These are phyloP conservation scores for Microctenopoma steveboyesi DNA, from an alignment of 2,797 vertebrate species.

Conservation along the genomic window DNA sequence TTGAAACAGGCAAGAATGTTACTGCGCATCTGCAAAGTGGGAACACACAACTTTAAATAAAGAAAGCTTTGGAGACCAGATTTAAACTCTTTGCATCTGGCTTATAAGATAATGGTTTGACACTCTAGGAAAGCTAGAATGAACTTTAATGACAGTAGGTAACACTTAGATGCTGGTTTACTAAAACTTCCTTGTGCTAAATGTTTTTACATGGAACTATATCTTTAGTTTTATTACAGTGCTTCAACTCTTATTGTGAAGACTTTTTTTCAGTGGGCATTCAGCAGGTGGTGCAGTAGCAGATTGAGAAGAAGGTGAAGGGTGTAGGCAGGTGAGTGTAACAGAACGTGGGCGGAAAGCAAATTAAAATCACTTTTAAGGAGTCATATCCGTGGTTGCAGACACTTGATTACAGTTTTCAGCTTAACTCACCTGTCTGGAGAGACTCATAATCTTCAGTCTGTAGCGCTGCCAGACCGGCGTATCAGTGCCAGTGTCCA, in stretches of 20 bases:
- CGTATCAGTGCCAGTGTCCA: constrained; percentile 92
- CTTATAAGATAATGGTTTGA: background rate
- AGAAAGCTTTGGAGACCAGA: background rate
- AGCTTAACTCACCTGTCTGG: constrained; percentile 86
- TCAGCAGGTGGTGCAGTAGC: constrained; percentile 17
- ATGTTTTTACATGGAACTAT: background rate
- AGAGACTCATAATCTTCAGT: constrained; percentile 89
- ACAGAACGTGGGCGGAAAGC: constrained; percentile 42
- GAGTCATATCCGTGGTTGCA: too few relatives aligned
- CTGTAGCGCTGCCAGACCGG: constrained; percentile 90
- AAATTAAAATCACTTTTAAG: constrained; percentile 27
- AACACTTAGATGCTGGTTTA: too few relatives aligned
- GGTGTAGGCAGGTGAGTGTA: constrained; percentile 30
- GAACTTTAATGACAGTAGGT: background rate
- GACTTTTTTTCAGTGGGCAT: constrained; percentile 8
- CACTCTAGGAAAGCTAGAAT: background rate
- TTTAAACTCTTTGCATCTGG: background rate
- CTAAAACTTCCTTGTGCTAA: background rate
- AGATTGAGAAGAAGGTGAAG: constrained; percentile 25
- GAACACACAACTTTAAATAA: constrained; percentile 5
- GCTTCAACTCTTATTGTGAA: background rate
- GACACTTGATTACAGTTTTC: background rate
- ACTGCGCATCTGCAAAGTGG: constrained; percentile 86
- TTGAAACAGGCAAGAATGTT: constrained; percentile 93
- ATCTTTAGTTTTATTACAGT: background rate